Evolutionary conservation across 2,888 invertebrate genomes (phyloP), one percentile per base, ranked within the genome.

Genomic region (Dynastes tityus): DNA sequence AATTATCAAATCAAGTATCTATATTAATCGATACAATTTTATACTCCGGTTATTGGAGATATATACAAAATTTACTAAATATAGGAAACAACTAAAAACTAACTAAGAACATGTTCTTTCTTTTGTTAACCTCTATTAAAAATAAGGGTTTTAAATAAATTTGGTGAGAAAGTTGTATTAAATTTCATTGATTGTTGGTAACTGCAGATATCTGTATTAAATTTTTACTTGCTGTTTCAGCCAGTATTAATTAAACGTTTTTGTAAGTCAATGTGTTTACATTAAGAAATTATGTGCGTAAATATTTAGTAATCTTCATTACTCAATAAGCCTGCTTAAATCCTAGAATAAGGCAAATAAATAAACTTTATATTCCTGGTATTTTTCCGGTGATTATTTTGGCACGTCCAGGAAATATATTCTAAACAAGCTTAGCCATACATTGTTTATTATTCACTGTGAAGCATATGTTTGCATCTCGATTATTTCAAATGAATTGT

Each of bases 301-400:
- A 53, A 53, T 53, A 53, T 53, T 53, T 53, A 53, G n/a, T 53
- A 53, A 53, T 53, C 53, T 53, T 61, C 9, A 61, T 61, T 61
- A 29, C 61, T 29, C 29, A 61, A 27, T 61, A 11, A 61, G 11
- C 1, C 8, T 9, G 55, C 8, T 11, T 4, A 22, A 13, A 29
- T 27, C 27, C 2, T 27, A 6, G 61, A 27, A 61, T n/a, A 29
- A 27, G 11, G 4, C 61, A 29, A 29, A 55, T 55, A 55, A 55
- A 61, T 61, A 61, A 61, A 61, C 61, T 61, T 9, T 11, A 61
- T 6, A 1, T 61, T 61, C 27, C 11, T 9, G 22, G 27, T 61
- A 61, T 61, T 16, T 61, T 27, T 27, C 27, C 27, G 27, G 27
- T 61, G 16, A 55, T 55, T 55, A 55, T 55, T 55, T 55, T 55